Percentiles rank a stretch among this genome's conserved stretches.
phyloP scores from a whole-genome alignment of 2,797 vertebrate species.

The Myoxocephalus aenaeus region DNA sequence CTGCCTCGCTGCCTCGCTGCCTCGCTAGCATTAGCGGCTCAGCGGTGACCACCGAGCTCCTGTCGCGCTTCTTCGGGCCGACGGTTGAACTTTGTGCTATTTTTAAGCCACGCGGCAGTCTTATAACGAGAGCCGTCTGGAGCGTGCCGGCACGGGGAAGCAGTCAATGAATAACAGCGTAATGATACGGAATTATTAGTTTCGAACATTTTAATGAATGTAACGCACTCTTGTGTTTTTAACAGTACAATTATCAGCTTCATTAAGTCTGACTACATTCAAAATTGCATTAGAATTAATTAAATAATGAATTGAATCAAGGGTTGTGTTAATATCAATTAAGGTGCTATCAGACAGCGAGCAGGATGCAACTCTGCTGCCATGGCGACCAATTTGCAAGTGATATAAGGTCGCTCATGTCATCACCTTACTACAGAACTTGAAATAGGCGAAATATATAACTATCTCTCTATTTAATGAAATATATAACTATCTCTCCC shows the following conservation, averaged over 20 bases:
- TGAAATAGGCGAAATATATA: not conserved
- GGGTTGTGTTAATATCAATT: not conserved
- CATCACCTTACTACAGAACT: not conserved
- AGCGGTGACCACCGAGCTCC: slow-evolving; percentile 20
- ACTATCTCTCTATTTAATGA: no score
- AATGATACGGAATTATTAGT: slow-evolving; percentile 7
- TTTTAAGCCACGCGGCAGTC: slow-evolving; percentile 43
- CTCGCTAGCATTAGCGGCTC: slow-evolving; percentile 29
- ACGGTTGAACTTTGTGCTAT: slow-evolving; percentile 30
- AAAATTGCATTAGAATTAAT: slow-evolving; percentile 5
- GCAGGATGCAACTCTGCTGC: not conserved
- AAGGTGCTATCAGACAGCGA: slow-evolving; percentile 7
- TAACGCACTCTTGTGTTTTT: not conserved
- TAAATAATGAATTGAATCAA: slow-evolving; percentile 8
- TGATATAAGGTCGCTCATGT: not conserved
- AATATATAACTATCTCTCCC: no score
- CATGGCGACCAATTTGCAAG: not conserved
- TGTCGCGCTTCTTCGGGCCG: slow-evolving; percentile 22
- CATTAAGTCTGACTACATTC: not conserved
- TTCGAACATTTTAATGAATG: not conserved
- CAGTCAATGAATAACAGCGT: not conserved
- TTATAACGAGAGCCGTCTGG: slow-evolving; percentile 23
- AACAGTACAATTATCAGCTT: slow-evolving; percentile 2
- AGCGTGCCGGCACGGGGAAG: not conserved
- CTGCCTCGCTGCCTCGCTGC: no score